These are phyloP conservation scores for Solenodon paradoxus DNA, from an alignment of 2,113 vertebrate genomes.

Conservation along the genomic window DNA sequence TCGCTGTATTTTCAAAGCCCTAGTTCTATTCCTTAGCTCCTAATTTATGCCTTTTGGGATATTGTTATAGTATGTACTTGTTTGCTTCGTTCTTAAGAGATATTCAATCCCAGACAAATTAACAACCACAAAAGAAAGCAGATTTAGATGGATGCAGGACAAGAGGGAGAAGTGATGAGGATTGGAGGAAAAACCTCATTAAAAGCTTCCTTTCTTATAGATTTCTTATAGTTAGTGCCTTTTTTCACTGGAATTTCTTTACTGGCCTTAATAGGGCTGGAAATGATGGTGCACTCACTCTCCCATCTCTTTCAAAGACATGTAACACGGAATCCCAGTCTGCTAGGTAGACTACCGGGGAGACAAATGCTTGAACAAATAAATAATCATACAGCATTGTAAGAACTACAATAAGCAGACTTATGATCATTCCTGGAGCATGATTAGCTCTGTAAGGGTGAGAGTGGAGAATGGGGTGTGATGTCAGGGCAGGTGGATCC, in stretches of 20 bases:
- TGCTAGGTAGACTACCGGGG: not conserved
- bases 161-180: not conserved
- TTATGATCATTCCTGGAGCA: not conserved
- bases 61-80: not conserved
- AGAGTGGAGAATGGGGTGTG: not conserved
- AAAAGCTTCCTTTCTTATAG: not conserved
- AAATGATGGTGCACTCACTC: not conserved
- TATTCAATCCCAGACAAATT: not conserved
- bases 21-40: not conserved
- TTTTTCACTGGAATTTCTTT: slow-evolving; percentile 12
- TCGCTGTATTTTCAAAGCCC: not conserved
- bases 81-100: not conserved
- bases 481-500: not conserved
- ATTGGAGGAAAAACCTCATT: not conserved
- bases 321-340: not conserved
- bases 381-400: not conserved
- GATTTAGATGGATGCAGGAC: not conserved
- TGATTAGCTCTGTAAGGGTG: not conserved
- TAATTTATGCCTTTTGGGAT: not conserved
- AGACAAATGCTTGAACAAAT: not conserved
- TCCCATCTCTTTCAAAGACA: not conserved
- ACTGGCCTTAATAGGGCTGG: not conserved
- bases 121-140: not conserved
- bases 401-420: not conserved
- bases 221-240: too few species aligned